phyloP scores from a whole-genome alignment of 2,797 vertebrate genomes.

The Pseudochromis fuscus region DNA sequence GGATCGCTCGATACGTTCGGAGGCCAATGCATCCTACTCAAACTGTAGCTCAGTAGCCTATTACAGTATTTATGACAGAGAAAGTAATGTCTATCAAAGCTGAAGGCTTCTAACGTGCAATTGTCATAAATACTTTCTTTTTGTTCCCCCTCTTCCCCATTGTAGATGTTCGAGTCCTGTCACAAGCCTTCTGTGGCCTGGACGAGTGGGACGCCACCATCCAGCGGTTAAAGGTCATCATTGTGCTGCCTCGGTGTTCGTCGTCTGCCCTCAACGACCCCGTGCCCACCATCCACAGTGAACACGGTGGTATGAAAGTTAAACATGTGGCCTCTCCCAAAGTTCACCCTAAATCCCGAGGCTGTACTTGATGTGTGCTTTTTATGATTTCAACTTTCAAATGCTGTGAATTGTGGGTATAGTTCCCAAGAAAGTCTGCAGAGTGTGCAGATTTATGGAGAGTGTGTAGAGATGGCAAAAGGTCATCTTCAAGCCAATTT shows the following conservation, averaged over 20 bases:
- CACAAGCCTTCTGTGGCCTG: conserved; percentile 85
- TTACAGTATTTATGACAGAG: no score
- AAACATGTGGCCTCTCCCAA: background rate
- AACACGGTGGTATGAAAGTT: conserved; percentile 87
- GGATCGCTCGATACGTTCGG: no score
- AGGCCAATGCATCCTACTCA: no score
- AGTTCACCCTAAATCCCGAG: background rate
- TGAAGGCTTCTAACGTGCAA: background rate
- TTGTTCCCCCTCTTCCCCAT: background rate
- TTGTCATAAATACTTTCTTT: background rate
- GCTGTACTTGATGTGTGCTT: background rate
- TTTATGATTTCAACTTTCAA: background rate
- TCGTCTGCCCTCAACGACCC: conserved; percentile 90
- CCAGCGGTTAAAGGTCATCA: conserved; percentile 88
- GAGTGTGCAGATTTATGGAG: background rate
- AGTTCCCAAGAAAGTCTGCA: background rate
- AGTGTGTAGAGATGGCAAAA: background rate
- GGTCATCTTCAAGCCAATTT: background rate
- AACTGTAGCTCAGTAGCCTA: no score
- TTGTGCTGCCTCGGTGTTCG: conserved; percentile 91
- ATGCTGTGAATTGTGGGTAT: background rate
- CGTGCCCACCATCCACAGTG: conserved; percentile 88
- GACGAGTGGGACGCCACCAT: conserved; percentile 79
- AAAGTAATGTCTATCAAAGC: background rate
- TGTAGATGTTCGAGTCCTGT: conserved; percentile 88